phyloP scores from a whole-genome alignment of 2,888 invertebrate species.

The Thumatha senex region DNA sequence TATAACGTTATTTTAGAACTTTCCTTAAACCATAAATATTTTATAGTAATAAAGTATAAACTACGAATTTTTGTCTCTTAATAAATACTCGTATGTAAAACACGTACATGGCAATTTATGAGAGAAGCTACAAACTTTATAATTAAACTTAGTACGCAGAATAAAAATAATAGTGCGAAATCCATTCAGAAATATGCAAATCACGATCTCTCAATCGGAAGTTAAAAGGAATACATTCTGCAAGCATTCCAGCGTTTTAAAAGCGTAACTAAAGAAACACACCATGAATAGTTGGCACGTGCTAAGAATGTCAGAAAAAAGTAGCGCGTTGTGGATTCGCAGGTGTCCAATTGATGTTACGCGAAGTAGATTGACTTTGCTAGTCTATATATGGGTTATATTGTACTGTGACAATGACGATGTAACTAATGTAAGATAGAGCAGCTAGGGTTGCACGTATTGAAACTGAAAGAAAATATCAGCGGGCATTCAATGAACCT shows the following conservation, averaged over 20 bases:
- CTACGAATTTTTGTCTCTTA: too few relatives aligned
- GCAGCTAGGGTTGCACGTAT: neutral
- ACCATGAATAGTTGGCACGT: constrained; percentile 69
- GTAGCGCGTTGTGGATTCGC: constrained; percentile 34
- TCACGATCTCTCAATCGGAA: constrained; percentile 4
- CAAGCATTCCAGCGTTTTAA: constrained; percentile 28
- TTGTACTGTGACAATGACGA: neutral
- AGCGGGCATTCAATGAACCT: too few relatives aligned
- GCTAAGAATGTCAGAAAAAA: constrained; percentile 65
- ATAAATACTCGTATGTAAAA: too few relatives aligned
- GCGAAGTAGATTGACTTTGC: constrained; percentile 38
- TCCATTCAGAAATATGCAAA: constrained; percentile 17
- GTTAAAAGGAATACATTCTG: constrained; percentile 22
- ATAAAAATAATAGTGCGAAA: too few relatives aligned
- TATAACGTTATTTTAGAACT: too few relatives aligned
- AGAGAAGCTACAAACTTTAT: too few relatives aligned
- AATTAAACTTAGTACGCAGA: too few relatives aligned
- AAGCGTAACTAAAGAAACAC: constrained; percentile 53
- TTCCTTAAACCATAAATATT: too few relatives aligned
- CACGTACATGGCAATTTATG: too few relatives aligned
- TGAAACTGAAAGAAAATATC: too few relatives aligned
- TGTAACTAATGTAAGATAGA: neutral
- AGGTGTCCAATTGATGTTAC: constrained; percentile 25
- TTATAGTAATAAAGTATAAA: too few relatives aligned
- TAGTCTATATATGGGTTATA: constrained; percentile 36